phyloP scores from a whole-genome alignment of 2,797 vertebrate genomes.

The Eulemur coronatus region DNA sequence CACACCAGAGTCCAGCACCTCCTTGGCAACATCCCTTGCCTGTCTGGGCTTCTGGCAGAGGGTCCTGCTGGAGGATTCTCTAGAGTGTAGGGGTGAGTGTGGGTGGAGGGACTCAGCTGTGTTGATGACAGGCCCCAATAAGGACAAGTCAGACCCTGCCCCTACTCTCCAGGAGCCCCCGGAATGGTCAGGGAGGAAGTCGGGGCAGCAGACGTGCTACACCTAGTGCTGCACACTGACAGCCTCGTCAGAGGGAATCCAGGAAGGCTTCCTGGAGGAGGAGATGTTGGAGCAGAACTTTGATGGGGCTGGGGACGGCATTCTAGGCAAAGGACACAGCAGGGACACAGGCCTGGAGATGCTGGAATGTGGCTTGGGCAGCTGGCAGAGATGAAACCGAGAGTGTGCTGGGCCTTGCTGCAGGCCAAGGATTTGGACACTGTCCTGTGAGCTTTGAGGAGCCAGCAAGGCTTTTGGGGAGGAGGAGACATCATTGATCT shows the following conservation, averaged over 20 bases:
- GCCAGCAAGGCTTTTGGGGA: neutral
- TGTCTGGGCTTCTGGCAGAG: neutral
- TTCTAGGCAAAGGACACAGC: neutral
- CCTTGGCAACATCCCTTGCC: neutral
- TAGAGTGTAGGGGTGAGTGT: neutral
- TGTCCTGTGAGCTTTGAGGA: neutral
- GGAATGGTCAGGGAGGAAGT: neutral
- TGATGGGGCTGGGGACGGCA: neutral
- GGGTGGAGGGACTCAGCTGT: neutral
- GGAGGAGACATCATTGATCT: neutral
- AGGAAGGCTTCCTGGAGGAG: slow-evolving; percentile 3
- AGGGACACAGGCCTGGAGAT: neutral
- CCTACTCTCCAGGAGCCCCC: neutral
- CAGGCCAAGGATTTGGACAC: neutral
- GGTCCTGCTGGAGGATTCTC: neutral
- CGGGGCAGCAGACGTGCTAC: neutral
- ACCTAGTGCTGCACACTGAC: neutral
- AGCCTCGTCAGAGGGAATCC: neutral
- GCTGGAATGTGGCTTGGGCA: neutral
- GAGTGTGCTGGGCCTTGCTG: neutral
- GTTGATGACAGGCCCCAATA: neutral
- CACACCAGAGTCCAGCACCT: neutral
- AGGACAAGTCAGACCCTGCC: neutral
- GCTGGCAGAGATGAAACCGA: neutral
- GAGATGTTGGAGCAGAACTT: neutral